Evolutionary conservation across 2,797 vertebrate species (phyloP).

Genomic region (Chaenodraco wilsoni): DNA sequence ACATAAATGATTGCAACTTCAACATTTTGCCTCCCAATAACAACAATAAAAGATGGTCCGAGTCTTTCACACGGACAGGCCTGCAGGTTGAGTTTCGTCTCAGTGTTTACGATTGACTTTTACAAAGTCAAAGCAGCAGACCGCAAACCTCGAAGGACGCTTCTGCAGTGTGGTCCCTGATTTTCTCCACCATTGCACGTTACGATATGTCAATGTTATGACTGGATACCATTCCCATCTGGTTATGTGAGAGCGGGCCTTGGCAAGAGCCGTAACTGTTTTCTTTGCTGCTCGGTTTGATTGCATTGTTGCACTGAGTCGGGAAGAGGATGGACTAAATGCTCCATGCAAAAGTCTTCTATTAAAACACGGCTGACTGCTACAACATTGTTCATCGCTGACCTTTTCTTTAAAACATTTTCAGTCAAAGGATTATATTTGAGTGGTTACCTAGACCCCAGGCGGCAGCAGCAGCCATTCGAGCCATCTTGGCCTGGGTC

Average conservation of each 20-base stretch:
- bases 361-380: neutral
- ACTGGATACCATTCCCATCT: slow-evolving; percentile 58
- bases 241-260: slow-evolving; percentile 31
- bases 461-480: slow-evolving; percentile 97
- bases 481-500: slow-evolving; percentile 98
- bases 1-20: slow-evolving; percentile 17
- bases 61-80: slow-evolving; percentile 10
- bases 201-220: slow-evolving; percentile 61
- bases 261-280: slow-evolving; percentile 41
- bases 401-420: neutral
- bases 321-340: slow-evolving; percentile 7
- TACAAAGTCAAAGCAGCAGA: slow-evolving; percentile 49
- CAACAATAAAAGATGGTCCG: slow-evolving; percentile 21
- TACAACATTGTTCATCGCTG: neutral
- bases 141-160: slow-evolving; percentile 37
- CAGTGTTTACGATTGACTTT: slow-evolving; percentile 35
- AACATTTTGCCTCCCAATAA: slow-evolving; percentile 28
- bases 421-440: neutral
- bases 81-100: slow-evolving; percentile 27
- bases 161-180: slow-evolving; percentile 40
- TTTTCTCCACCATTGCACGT: slow-evolving; percentile 60
- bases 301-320: slow-evolving; percentile 26
- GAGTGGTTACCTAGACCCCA: slow-evolving; percentile 92
- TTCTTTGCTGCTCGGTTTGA: slow-evolving; percentile 41
- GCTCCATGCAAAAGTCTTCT: neutral